A percentile compares a stretch with the other conserved stretches of the same genome.
phyloP scores from a whole-genome alignment of 2,797 vertebrate species.

The Cynopterus sphinx region DNA sequence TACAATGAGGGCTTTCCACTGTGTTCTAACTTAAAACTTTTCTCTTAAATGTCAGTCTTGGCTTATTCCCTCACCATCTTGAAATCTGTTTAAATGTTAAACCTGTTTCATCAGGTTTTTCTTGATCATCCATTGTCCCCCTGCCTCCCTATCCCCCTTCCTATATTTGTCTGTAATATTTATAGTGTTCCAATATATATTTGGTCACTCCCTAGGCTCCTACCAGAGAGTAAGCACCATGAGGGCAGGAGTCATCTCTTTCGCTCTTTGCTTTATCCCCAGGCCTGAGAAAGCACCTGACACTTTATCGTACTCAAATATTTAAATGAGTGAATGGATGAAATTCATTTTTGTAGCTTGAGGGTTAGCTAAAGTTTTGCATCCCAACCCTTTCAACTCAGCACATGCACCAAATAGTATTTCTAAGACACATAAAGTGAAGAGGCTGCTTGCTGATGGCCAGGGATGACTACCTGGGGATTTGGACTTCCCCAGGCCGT shows the following conservation, averaged over 20 bases:
- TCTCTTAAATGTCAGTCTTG: not conserved
- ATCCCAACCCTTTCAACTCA: not conserved
- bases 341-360: slow-evolving; percentile 11
- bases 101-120: not conserved
- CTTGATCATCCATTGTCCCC: not conserved
- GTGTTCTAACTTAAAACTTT: not conserved
- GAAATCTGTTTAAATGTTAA: not conserved
- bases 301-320: not conserved
- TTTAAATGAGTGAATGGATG: not conserved
- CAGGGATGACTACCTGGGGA: not conserved
- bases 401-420: not conserved
- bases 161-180: not conserved
- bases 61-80: not conserved
- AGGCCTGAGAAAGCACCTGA: not conserved
- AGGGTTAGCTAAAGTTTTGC: not conserved
- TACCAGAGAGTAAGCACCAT: not conserved
- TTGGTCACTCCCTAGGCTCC: not conserved
- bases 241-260: not conserved
- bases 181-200: not conserved
- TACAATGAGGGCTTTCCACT: not conserved
- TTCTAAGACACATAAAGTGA: not conserved
- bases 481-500: not conserved
- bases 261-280: not conserved
- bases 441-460: not conserved
- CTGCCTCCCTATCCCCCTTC: not conserved